Evolutionary conservation across 2,113 vertebrate species (phyloP).

Genomic region (Ancistrus triradiatus): DNA sequence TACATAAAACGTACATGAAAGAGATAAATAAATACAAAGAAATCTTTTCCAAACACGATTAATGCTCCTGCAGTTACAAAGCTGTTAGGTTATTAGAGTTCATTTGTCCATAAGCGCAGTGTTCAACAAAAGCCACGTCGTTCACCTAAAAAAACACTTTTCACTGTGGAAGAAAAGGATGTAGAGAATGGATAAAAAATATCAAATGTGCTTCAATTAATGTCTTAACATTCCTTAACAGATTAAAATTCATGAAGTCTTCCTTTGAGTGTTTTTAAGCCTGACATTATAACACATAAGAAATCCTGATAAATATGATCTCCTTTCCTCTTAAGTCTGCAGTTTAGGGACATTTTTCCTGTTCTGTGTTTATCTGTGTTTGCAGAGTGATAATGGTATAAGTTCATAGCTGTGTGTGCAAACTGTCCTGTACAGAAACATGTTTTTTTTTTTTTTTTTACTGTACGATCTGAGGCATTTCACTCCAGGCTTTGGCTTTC

Average conservation of each 20-base stretch:
- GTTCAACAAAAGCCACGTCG: background rate
- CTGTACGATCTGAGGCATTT: slow-evolving; percentile 81
- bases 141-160: background rate
- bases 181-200: background rate
- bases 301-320: too few species aligned
- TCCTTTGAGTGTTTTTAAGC: too few species aligned
- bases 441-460: too few species aligned
- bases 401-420: background rate
- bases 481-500: slow-evolving; percentile 91
- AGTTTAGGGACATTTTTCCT: too few species aligned
- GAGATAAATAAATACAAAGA: slow-evolving; percentile 51
- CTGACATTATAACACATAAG: too few species aligned
- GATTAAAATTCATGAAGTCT: too few species aligned
- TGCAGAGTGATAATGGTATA: too few species aligned
- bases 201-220: background rate
- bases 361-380: too few species aligned
- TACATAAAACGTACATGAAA: slow-evolving; percentile 50
- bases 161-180: background rate
- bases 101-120: slow-evolving; percentile 1
- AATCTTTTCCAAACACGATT: background rate
- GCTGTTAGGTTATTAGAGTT: slow-evolving; percentile 2
- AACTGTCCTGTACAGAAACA: slow-evolving; percentile 16
- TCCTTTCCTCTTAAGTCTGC: too few species aligned
- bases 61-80: slow-evolving; percentile 7
- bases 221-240: too few species aligned